These are phyloP conservation scores for Episyrphus balteatus DNA, from an alignment of 1,140 invertebrate species.

Conservation along the genomic window DNA sequence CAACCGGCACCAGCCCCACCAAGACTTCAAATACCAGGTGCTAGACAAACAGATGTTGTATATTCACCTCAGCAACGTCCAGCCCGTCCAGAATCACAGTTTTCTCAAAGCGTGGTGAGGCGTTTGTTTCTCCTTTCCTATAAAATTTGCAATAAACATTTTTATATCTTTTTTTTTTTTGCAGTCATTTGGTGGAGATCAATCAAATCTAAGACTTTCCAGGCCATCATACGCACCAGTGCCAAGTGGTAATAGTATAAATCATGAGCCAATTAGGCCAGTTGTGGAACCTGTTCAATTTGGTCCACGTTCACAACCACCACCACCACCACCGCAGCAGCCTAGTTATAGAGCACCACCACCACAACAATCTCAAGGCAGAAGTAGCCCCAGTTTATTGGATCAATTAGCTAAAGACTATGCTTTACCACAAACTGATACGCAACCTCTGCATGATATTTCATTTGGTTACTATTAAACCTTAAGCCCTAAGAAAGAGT, in stretches of 20 bases:
- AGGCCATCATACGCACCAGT: conserved; percentile 31
- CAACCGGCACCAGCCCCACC: conserved; percentile 23
- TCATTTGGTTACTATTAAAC: conserved; percentile 60
- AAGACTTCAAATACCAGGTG: conserved; percentile 34
- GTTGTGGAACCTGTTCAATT: conserved; percentile 25
- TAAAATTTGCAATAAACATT: background rate
- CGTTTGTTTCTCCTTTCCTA: background rate
- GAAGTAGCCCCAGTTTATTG: conserved; percentile 50
- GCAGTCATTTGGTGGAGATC: conserved; percentile 22
- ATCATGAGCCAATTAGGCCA: conserved; percentile 11
- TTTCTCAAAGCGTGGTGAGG: conserved; percentile 14
- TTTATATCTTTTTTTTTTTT: background rate
- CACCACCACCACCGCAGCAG: conserved; percentile 10
- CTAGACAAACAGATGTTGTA: conserved; percentile 31
- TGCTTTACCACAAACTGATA: conserved; percentile 54
- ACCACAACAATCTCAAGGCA: conserved; percentile 34
- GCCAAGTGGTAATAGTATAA: conserved; percentile 17
- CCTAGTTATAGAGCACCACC: conserved; percentile 25
- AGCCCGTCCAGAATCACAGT: conserved; percentile 29
- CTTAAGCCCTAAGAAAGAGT: too few relatives aligned
- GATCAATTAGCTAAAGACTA: conserved; percentile 72
- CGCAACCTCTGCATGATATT: conserved; percentile 63
- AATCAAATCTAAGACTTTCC: conserved; percentile 31
- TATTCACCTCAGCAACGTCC: conserved; percentile 29
- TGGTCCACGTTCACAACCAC: conserved; percentile 19